These are phyloP conservation scores for Leptura quadrifasciata DNA, from an alignment of 2,888 invertebrate genomes.

Conservation along the genomic window DNA sequence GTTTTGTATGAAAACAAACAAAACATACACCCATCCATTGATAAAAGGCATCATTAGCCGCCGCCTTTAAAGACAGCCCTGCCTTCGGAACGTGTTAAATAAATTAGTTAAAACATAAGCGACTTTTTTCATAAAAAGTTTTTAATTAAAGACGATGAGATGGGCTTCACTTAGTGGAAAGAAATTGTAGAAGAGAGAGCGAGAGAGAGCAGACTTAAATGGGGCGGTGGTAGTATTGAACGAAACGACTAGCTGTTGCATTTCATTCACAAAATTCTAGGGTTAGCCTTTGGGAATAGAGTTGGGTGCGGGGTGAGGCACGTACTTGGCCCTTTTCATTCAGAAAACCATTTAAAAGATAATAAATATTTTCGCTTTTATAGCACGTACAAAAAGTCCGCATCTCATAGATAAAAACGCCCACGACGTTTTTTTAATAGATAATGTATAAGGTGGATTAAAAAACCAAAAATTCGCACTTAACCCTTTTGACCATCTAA, in stretches of 20 bases:
- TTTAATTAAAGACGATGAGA: conserved; percentile 33
- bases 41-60: conserved; percentile 4
- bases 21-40: conserved; percentile 24
- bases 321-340: conserved; percentile 29
- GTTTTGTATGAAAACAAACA: conserved; percentile 10
- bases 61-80: background rate
- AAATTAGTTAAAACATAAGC: conserved; percentile 14
- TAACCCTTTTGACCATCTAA: no score
- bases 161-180: conserved; percentile 32
- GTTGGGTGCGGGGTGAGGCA: conserved; percentile 33
- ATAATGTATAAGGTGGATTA: background rate
- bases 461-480: no score
- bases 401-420: background rate
- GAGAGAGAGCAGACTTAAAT: conserved; percentile 37
- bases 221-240: conserved; percentile 53
- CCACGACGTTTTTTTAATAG: conserved; percentile 6
- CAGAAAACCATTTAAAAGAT: conserved; percentile 21
- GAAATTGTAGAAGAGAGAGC: conserved; percentile 37
- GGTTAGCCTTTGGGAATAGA: conserved; percentile 40
- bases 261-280: conserved; percentile 67
- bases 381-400: conserved; percentile 8
- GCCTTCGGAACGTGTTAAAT: background rate
- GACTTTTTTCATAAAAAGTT: conserved; percentile 28
- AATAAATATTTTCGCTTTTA: conserved; percentile 22
- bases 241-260: conserved; percentile 68